phyloP scores from a whole-genome alignment of 2,113 vertebrate genomes.

The Xiphophorus maculatus region DNA sequence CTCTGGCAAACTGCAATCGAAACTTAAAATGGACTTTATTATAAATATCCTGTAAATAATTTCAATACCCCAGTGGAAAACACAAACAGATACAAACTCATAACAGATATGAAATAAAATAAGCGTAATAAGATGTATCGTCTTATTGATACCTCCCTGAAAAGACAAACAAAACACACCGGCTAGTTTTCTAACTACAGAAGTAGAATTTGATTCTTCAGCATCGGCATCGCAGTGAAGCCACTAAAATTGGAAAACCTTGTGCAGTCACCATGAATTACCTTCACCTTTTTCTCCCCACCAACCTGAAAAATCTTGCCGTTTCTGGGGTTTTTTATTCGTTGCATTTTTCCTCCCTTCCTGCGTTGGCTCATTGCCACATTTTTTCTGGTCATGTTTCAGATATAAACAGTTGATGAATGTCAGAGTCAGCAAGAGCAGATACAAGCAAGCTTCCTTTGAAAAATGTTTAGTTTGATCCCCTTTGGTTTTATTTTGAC shows the following conservation, averaged over 20 bases:
- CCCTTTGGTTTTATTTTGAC: not conserved
- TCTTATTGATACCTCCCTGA: not conserved
- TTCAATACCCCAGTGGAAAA: no score
- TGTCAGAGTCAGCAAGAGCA: not conserved
- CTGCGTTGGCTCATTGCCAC: not conserved
- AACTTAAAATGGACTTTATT: no score
- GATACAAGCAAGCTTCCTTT: not conserved
- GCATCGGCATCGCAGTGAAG: not conserved
- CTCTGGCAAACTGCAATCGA: no score
- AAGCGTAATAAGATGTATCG: no score
- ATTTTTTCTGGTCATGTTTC: not conserved
- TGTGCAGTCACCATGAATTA: conserved; percentile 3
- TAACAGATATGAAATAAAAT: no score
- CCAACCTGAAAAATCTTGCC: not conserved
- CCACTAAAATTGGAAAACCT: conserved; percentile 6
- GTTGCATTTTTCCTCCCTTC: not conserved
- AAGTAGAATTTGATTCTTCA: not conserved
- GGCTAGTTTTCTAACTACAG: not conserved
- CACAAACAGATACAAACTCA: no score
- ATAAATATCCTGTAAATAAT: no score
- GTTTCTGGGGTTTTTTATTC: not conserved
- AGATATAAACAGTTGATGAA: not conserved
- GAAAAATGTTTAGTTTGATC: not conserved
- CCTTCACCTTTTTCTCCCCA: not conserved
- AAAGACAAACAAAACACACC: not conserved